phyloP scores from a whole-genome alignment of 1,140 invertebrate genomes.

The Zaprionus capensis region DNA sequence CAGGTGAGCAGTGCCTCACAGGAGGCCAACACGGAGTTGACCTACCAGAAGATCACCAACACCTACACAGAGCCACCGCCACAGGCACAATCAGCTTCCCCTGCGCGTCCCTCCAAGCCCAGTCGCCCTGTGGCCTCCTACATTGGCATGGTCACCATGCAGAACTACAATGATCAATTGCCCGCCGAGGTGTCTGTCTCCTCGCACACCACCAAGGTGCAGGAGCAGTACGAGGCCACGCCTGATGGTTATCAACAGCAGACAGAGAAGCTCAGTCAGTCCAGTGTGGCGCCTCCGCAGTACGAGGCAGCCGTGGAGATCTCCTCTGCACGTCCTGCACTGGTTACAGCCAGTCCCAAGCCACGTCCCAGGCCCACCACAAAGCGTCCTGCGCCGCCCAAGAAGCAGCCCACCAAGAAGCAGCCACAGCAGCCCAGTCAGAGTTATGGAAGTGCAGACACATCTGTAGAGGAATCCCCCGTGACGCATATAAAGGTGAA shows the following conservation, averaged over 20 bases:
- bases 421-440: slow-evolving; percentile 18
- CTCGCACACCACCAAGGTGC: slow-evolving; percentile 77
- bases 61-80: slow-evolving; percentile 57
- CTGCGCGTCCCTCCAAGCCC: slow-evolving; percentile 53
- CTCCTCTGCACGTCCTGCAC: slow-evolving; percentile 58
- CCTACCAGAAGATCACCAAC: slow-evolving; percentile 61
- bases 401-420: slow-evolving; percentile 43
- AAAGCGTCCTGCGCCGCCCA: slow-evolving; percentile 30
- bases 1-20: slow-evolving; percentile 44
- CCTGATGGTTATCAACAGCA: slow-evolving; percentile 55
- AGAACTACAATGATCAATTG: slow-evolving; percentile 65
- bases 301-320: slow-evolving; percentile 36
- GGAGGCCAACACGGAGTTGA: slow-evolving; percentile 60
- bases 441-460: slow-evolving; percentile 38
- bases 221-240: slow-evolving; percentile 58
- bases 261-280: slow-evolving; percentile 29
- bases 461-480: slow-evolving; percentile 46
- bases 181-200: slow-evolving; percentile 76
- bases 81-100: slow-evolving; percentile 41
- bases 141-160: slow-evolving; percentile 76
- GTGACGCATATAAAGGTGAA: slow-evolving; percentile 63
- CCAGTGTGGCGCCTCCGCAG: slow-evolving; percentile 51
- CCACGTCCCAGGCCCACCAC: slow-evolving; percentile 60
- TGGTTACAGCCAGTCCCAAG: slow-evolving; percentile 65
- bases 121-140: slow-evolving; percentile 74